Conservation (phyloP, 1,140 invertebrate species). For the Nasonia vitripennis region DNA sequence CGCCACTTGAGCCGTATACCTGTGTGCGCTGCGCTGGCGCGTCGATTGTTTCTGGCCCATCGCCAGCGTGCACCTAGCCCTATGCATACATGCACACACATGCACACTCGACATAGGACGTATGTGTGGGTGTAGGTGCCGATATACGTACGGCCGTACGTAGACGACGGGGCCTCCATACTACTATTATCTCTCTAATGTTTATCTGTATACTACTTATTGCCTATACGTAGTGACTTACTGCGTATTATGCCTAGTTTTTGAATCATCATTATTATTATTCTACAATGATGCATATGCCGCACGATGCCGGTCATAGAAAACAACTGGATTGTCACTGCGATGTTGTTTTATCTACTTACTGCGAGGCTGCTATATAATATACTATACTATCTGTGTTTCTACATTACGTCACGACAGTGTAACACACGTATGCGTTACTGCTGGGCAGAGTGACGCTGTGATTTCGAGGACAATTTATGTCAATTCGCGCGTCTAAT, state of each 20-base stretch:
- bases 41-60: slow-evolving; percentile 38
- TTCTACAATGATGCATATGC: not conserved
- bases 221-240: slow-evolving; percentile 20
- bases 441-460: slow-evolving; percentile 52
- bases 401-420: not conserved
- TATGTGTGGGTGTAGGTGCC: not conserved
- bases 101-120: not conserved
- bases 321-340: not conserved
- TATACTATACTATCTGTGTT: not conserved
- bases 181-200: slow-evolving; percentile 5
- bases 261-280: not conserved
- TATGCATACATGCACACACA: not conserved
- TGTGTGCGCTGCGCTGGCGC: not conserved
- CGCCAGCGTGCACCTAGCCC: slow-evolving; percentile 11
- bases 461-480: slow-evolving; percentile 56
- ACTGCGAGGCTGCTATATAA: not conserved
- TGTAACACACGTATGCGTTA: not conserved
- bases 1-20: slow-evolving; percentile 2
- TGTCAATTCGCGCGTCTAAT: slow-evolving; percentile 38
- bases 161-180: slow-evolving; percentile 13
- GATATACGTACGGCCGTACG: not conserved
- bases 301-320: slow-evolving; percentile 21
- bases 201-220: not conserved
- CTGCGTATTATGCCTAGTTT: slow-evolving; percentile 29
- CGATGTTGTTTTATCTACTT: not conserved